Base-by-base conservation (phyloP, 2,113 vertebrate genomes). In the Nanorana parkeri region DNA sequence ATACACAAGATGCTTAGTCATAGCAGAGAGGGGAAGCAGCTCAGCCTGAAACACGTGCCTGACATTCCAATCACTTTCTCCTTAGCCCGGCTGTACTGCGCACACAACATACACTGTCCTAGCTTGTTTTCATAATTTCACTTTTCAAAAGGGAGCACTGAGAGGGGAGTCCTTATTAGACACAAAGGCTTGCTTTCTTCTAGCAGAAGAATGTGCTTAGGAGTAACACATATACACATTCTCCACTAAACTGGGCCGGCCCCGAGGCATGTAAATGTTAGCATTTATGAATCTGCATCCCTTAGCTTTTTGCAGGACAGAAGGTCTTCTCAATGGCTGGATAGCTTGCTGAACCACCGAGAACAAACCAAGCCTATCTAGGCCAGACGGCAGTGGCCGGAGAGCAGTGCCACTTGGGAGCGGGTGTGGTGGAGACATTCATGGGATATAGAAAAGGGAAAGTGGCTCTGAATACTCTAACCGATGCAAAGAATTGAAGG, bases 1-100 rank as follows among this genome's bases (percentile, higher is more conserved):
- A 84, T 16, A 69, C 73, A 65, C 72, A 86, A 88, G 86, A 89
- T 90, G 88, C 89, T 91, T 89, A 89, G 87, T 91, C 87, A 90
- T 73, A 88, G 66, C 78, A 88, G 87, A 87, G 84, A 88, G 51
- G 83, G 77, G 84, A 84, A 89, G 85, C 84, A 84, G 83, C 5
- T 86, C 86, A 91, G 89, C 86, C 80, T 83, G 73, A 87, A 89
- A 87, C 88, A 88, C 54, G 61, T 90, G 88, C 84, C 87, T 86
- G 82, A 86, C 90, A 90, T 91, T 91, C 87, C 86, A 86, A 77
- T 8, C 84, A 84, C 86, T 88, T 88, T 85, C 77, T 86, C 86
- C 88, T 84, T 74, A 84, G 60, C 84, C 52, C 74, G 84, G 78
- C 63, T 68, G 84, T 76, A 74, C 84, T 47, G 41, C 52, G 84